phyloP scores from a whole-genome alignment of 1,140 invertebrate species.

The Trissolcus basalis region DNA sequence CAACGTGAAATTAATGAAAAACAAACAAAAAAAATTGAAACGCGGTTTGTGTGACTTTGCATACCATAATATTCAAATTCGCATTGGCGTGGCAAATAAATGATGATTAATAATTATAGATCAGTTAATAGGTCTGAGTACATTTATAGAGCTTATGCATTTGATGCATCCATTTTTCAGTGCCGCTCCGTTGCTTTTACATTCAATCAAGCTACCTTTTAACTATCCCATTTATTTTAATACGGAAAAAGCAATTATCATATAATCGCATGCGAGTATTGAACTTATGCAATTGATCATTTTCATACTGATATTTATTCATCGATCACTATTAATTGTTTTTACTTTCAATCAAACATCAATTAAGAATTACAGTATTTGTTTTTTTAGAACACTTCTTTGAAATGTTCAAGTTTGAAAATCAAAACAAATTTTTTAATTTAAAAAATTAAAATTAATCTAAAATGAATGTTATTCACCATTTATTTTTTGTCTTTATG shows the following conservation, averaged over 20 bases:
- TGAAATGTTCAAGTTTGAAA: too few species aligned
- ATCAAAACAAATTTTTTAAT: too few species aligned
- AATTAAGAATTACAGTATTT: background rate
- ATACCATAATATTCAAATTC: slow-evolving; percentile 18
- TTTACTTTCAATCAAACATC: background rate
- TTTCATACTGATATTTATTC: slow-evolving; percentile 8
- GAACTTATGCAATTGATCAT: slow-evolving; percentile 37
- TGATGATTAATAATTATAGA: slow-evolving; percentile 48
- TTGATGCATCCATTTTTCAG: slow-evolving; percentile 29
- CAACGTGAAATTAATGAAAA: background rate
- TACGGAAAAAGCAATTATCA: slow-evolving; percentile 33
- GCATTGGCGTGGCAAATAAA: too few species aligned
- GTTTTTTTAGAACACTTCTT: too few species aligned
- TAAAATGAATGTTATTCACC: too few species aligned
- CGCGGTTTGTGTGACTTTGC: background rate
- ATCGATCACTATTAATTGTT: too few species aligned
- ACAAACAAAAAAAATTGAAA: background rate
- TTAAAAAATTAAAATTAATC: too few species aligned
- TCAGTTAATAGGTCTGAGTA: slow-evolving; percentile 21
- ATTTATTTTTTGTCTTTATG: too few species aligned
- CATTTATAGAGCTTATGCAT: too few species aligned
- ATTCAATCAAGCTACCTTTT: slow-evolving; percentile 30
- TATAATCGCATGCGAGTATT: slow-evolving; percentile 13
- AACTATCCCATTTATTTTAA: slow-evolving; percentile 30
- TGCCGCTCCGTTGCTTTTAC: slow-evolving; percentile 30